These are phyloP conservation scores for Laothoe populi DNA, from an alignment of 2,888 invertebrate genomes.

Conservation along the genomic window DNA sequence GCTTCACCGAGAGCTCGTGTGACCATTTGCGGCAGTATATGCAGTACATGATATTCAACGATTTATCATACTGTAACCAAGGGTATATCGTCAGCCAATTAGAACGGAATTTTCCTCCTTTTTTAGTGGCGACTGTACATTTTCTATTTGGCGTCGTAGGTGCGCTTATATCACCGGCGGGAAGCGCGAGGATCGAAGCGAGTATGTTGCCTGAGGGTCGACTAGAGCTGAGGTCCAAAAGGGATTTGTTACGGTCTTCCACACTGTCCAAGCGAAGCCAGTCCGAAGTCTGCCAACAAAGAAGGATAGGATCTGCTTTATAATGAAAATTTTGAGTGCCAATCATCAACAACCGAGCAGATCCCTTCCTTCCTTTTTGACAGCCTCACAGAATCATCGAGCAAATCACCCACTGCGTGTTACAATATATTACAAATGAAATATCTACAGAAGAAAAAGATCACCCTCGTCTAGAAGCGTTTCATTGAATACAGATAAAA, in stretches of 20 bases:
- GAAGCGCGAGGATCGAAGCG: conserved; percentile 55
- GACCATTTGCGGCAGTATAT: conserved; percentile 91
- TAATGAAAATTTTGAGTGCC: conserved; percentile 41
- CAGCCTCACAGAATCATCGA: conserved; percentile 33
- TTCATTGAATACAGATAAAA: conserved; percentile 17
- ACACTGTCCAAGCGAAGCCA: conserved; percentile 40
- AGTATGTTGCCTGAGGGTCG: conserved; percentile 49
- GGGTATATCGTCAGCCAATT: conserved; percentile 88
- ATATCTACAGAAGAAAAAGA: conserved; percentile 68
- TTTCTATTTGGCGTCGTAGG: conserved; percentile 38
- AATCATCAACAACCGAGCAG: conserved; percentile 51
- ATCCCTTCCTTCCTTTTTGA: conserved; percentile 81
- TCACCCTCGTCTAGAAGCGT: conserved; percentile 47
- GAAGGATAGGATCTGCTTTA: conserved; percentile 86
- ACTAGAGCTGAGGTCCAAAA: conserved; percentile 51
- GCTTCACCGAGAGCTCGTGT: conserved; percentile 85
- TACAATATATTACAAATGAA: conserved; percentile 24
- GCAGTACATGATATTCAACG: conserved; percentile 89
- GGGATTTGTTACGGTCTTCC: conserved; percentile 47
- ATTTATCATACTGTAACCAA: conserved; percentile 90
- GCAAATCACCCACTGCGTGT: conserved; percentile 27
- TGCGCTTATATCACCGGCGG: conserved; percentile 57
- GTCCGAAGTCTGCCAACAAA: conserved; percentile 86
- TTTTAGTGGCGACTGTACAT: conserved; percentile 61
- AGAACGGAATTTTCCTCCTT: conserved; percentile 87